phyloP scores from a whole-genome alignment of 2,888 invertebrate species.

The Teleiodes luculella region DNA sequence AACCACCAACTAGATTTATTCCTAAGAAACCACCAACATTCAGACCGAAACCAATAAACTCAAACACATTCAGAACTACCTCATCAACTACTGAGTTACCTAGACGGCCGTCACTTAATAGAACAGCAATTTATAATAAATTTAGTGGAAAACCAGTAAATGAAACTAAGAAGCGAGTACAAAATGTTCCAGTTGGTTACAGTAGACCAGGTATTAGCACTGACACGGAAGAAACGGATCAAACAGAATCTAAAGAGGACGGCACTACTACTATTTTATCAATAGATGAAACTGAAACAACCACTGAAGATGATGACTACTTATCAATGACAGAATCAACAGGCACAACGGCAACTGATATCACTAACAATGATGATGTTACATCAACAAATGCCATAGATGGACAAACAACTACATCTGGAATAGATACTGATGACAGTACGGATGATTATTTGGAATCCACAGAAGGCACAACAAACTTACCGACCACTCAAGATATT shows the following conservation, averaged over 20 bases:
- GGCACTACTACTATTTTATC: conserved; percentile 35
- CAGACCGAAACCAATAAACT: conserved; percentile 57
- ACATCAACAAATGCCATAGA: conserved; percentile 45
- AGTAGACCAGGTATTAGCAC: conserved; percentile 35
- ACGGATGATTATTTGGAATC: conserved; percentile 65
- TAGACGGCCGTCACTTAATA: conserved; percentile 51
- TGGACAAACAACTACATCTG: conserved; percentile 45
- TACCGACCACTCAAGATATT: conserved; percentile 47
- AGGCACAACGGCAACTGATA: conserved; percentile 39
- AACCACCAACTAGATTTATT: conserved; percentile 34
- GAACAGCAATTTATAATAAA: conserved; percentile 51
- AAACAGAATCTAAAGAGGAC: conserved; percentile 32
- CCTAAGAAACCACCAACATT: conserved; percentile 53
- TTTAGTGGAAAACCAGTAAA: conserved; percentile 47
- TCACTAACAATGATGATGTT: conserved; percentile 39
- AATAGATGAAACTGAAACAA: conserved; percentile 37
- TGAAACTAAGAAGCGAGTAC: conserved; percentile 60
- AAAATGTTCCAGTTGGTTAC: conserved; percentile 66
- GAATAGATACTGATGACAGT: conserved; percentile 55
- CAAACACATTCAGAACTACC: conserved; percentile 67
- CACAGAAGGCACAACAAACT: conserved; percentile 47
- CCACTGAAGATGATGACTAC: conserved; percentile 63
- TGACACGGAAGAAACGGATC: conserved; percentile 29
- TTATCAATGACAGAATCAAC: conserved; percentile 48
- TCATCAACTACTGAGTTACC: conserved; percentile 64